phyloP scores from a whole-genome alignment of 2,797 vertebrate genomes.

The Cossypha caffra region DNA sequence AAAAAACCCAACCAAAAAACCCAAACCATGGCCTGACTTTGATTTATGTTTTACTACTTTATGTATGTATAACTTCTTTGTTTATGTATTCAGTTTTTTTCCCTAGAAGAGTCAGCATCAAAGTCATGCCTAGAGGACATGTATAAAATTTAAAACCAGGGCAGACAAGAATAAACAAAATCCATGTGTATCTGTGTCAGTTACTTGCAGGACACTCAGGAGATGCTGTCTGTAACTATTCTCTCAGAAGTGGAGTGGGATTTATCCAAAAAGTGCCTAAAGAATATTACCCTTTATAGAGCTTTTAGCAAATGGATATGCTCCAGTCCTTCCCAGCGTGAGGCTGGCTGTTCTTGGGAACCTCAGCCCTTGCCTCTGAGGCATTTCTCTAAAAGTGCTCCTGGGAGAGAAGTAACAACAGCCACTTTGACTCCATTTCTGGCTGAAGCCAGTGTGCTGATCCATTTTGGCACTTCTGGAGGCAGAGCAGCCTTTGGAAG shows the following conservation, averaged over 20 bases:
- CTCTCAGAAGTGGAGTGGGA: not conserved
- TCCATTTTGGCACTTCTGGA: constrained; percentile 49
- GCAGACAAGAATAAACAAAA: constrained; percentile 74
- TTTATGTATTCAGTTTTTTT: constrained; percentile 55
- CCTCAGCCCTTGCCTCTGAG: not conserved
- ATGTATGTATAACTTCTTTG: constrained; percentile 68
- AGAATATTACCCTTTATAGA: constrained; percentile 3
- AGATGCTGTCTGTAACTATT: constrained; percentile 52
- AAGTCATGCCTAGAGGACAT: constrained; percentile 73
- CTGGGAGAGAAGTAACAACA: constrained; percentile 9
- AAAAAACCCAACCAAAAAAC: not conserved
- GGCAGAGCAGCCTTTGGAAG: constrained; percentile 60
- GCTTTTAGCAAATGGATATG: not conserved
- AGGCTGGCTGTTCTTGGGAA: not conserved
- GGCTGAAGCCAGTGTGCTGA: not conserved
- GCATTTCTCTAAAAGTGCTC: not conserved
- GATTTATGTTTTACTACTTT: constrained; percentile 67
- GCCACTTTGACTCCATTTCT: constrained; percentile 47
- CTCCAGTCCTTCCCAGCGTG: not conserved
- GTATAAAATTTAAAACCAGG: constrained; percentile 73
- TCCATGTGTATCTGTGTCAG: constrained; percentile 69
- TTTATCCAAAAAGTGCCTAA: constrained; percentile 1
- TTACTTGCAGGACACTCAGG: constrained; percentile 6
- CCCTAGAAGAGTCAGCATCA: constrained; percentile 65
- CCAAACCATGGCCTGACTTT: not conserved